A percentile compares a stretch with the other conserved stretches of the same genome.
phyloP scores from a whole-genome alignment of 1,140 invertebrate species.

The Cataglyphis hispanica region DNA sequence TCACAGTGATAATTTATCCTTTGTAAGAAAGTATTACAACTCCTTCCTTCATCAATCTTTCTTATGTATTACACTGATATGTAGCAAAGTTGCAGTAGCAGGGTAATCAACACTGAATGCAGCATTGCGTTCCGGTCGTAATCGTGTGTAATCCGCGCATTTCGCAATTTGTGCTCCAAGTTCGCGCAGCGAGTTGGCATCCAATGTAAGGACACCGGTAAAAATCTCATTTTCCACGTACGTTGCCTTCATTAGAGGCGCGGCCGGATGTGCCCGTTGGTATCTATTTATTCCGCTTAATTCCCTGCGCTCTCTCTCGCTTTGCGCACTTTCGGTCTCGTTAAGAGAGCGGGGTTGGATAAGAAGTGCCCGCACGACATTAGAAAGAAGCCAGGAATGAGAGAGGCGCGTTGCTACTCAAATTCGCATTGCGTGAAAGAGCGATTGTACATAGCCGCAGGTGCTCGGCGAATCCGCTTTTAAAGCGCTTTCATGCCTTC shows the following conservation, averaged over 20 bases:
- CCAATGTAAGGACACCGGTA: background rate
- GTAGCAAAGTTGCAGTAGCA: slow-evolving; percentile 19
- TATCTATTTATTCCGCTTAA: slow-evolving; percentile 45
- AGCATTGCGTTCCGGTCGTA: slow-evolving; percentile 25
- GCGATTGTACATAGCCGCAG: slow-evolving; percentile 12
- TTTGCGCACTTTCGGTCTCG: slow-evolving; percentile 46
- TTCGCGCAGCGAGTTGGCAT: slow-evolving; percentile 19
- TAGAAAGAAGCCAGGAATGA: slow-evolving; percentile 13
- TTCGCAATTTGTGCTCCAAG: slow-evolving; percentile 21
- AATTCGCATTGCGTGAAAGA: slow-evolving; percentile 43
- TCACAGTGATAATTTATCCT: slow-evolving; percentile 10
- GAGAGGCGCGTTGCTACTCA: slow-evolving; percentile 29
- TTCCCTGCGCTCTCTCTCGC: slow-evolving; percentile 12
- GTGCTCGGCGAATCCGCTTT: background rate
- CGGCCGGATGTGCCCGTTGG: background rate
- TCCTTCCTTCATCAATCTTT: slow-evolving; percentile 50
- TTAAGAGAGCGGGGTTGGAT: slow-evolving; percentile 16
- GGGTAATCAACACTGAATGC: slow-evolving; percentile 45
- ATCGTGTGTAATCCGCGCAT: slow-evolving; percentile 30
- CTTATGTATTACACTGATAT: slow-evolving; percentile 47
- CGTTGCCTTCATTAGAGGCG: slow-evolving; percentile 37
- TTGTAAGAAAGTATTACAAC: background rate
- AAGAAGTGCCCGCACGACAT: slow-evolving; percentile 40
- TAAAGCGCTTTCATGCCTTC: slow-evolving; percentile 13
- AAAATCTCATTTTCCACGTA: slow-evolving; percentile 21